Conservation (phyloP, 2,113 vertebrate species). For the Pterocles burchelli region DNA sequence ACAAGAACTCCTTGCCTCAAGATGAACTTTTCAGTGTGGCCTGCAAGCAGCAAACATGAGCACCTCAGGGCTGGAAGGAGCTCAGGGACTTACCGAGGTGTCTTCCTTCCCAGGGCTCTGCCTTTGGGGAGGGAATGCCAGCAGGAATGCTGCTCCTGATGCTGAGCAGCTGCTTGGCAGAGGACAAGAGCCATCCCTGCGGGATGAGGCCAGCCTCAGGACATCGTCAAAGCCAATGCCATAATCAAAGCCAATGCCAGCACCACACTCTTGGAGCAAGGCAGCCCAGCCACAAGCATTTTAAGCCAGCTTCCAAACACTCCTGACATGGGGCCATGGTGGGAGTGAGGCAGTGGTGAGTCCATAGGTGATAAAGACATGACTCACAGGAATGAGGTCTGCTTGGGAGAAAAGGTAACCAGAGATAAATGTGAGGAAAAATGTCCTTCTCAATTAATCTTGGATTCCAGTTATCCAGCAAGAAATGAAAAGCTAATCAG, state of each 20-base stretch:
- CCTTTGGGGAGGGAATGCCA: neutral
- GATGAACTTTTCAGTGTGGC: neutral
- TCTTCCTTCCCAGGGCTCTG: neutral
- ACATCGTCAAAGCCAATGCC: neutral
- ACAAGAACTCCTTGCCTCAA: neutral
- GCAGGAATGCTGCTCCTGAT: neutral
- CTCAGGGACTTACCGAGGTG: neutral
- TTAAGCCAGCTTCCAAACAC: neutral
- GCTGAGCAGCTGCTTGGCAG: neutral
- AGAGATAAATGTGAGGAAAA: neutral
- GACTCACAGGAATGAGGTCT: neutral
- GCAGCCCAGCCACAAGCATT: neutral
- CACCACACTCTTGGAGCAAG: fast-evolving
- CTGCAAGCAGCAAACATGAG: neutral
- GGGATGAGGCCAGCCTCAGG: neutral
- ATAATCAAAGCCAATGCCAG: neutral
- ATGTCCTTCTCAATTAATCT: neutral
- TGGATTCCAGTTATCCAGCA: neutral
- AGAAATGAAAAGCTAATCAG: neutral
- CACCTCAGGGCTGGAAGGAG: neutral
- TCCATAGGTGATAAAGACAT: neutral
- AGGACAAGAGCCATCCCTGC: neutral
- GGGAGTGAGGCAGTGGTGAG: neutral
- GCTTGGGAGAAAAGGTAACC: neutral
- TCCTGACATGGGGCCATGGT: neutral